phyloP scores from a whole-genome alignment of 2,888 invertebrate species.

The Syrphus vitripennis region DNA sequence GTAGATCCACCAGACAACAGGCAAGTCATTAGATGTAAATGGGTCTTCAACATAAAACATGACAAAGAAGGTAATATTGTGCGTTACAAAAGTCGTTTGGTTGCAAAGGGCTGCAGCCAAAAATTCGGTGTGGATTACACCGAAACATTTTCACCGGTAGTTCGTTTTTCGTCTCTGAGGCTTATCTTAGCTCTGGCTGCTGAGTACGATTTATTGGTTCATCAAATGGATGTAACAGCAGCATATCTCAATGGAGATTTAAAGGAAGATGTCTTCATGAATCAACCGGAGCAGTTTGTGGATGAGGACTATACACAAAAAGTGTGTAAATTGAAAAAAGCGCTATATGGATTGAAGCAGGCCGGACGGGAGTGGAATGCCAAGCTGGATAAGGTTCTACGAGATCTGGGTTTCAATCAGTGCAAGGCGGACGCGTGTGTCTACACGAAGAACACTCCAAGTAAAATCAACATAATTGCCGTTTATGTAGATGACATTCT shows the following conservation, averaged over 20 bases:
- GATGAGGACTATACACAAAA: not conserved
- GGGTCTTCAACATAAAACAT: not conserved
- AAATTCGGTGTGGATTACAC: conserved; percentile 40
- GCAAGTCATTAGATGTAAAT: not conserved
- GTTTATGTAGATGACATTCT: conserved; percentile 53
- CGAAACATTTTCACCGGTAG: conserved; percentile 67
- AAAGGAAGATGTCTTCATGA: conserved; percentile 7
- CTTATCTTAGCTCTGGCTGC: conserved; percentile 13
- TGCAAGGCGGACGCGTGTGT: conserved; percentile 10
- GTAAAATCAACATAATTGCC: conserved; percentile 17
- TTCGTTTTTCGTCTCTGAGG: conserved; percentile 21
- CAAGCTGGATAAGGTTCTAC: conserved; percentile 1
- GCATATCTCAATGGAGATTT: conserved; percentile 12
- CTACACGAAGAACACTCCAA: not conserved
- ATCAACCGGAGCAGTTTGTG: not conserved
- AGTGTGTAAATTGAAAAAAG: conserved; percentile 50
- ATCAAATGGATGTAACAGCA: conserved; percentile 17
- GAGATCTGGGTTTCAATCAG: conserved; percentile 3
- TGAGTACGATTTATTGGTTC: conserved; percentile 26
- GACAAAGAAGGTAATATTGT: not conserved
- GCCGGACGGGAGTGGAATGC: conserved; percentile 17
- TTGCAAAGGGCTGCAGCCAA: conserved; percentile 38
- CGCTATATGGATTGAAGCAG: conserved; percentile 8
- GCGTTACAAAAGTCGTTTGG: not conserved
- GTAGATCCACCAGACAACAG: not conserved